These are phyloP conservation scores for Megalops cyprinoides DNA, from an alignment of 2,797 vertebrate genomes.

Conservation along the genomic window DNA sequence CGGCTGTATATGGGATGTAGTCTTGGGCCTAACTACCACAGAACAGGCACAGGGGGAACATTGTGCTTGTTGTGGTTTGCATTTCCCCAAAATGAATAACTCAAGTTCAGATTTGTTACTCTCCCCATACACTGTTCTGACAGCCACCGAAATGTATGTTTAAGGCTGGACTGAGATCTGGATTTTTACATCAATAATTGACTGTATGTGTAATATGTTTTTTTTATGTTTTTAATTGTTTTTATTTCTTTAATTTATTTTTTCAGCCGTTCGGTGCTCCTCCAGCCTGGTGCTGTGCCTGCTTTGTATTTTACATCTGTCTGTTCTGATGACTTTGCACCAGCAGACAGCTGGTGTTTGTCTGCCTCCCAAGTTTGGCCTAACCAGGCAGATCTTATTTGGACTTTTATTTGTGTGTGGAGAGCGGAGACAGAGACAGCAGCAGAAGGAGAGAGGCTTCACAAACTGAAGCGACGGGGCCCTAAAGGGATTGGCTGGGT, in stretches of 20 bases:
- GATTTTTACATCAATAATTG: no score
- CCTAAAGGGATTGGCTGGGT: slow-evolving; percentile 32
- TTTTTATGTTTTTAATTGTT: background rate
- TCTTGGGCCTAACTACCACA: no score
- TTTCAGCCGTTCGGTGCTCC: no score
- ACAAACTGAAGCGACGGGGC: slow-evolving; percentile 33
- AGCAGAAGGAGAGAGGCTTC: slow-evolving; percentile 22
- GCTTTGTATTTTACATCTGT: background rate
- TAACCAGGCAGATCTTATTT: background rate
- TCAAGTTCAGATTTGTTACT: background rate
- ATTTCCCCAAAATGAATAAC: background rate
- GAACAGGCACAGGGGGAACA: background rate
- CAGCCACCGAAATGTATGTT: no score
- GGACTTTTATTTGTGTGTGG: background rate
- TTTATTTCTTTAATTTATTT: background rate
- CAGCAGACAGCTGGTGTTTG: background rate
- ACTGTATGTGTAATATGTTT: no score
- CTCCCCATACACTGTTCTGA: no score
- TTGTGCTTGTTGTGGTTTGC: background rate
- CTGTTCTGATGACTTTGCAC: background rate
- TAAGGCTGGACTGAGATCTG: background rate
- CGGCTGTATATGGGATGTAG: no score
- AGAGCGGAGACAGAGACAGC: background rate
- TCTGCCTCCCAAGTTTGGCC: background rate
- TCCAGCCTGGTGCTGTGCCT: no score